Conservation (phyloP, 2,113 vertebrate species). For the Cottus gobio region DNA sequence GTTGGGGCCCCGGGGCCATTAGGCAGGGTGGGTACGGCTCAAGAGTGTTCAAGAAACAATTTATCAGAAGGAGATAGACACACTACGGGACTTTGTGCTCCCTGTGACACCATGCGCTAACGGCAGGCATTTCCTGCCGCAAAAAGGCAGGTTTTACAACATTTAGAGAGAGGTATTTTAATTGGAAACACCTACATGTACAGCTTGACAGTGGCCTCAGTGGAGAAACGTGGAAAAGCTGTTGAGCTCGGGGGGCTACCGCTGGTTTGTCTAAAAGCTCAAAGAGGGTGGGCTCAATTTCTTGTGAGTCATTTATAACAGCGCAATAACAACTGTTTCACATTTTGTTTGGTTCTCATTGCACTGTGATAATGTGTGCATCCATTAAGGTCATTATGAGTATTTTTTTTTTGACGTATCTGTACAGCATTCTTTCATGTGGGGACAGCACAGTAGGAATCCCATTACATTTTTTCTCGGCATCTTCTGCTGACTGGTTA, state of each 20-base stretch:
- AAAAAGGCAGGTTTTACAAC: slow-evolving; percentile 74
- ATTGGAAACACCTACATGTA: slow-evolving; percentile 74
- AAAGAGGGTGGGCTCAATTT: slow-evolving; percentile 30
- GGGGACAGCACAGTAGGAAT: slow-evolving; percentile 57
- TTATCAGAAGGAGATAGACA: slow-evolving; percentile 77
- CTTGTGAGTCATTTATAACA: slow-evolving; percentile 43
- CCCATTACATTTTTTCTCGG: slow-evolving; percentile 45
- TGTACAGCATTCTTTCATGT: slow-evolving; percentile 53
- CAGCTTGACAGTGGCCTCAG: slow-evolving; percentile 49
- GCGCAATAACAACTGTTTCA: slow-evolving; percentile 35
- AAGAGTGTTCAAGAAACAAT: slow-evolving; percentile 70
- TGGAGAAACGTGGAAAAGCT: slow-evolving; percentile 56
- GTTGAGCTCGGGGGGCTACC: slow-evolving; percentile 43
- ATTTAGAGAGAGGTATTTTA: slow-evolving; percentile 80
- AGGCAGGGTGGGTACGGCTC: slow-evolving; percentile 63
- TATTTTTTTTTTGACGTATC: slow-evolving; percentile 44
- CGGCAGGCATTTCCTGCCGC: slow-evolving; percentile 76
- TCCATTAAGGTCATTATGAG: slow-evolving; percentile 58
- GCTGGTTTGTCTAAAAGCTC: slow-evolving; percentile 37
- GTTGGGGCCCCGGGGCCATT: slow-evolving; percentile 69
- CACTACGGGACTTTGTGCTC: slow-evolving; percentile 74
- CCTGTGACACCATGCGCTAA: slow-evolving; percentile 67
- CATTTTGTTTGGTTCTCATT: slow-evolving; percentile 40
- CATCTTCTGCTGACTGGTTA: slow-evolving; percentile 52
- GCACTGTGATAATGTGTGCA: slow-evolving; percentile 51